Base-by-base conservation (phyloP, 2,888 invertebrate genomes). In the Eupithecia insigniata region DNA sequence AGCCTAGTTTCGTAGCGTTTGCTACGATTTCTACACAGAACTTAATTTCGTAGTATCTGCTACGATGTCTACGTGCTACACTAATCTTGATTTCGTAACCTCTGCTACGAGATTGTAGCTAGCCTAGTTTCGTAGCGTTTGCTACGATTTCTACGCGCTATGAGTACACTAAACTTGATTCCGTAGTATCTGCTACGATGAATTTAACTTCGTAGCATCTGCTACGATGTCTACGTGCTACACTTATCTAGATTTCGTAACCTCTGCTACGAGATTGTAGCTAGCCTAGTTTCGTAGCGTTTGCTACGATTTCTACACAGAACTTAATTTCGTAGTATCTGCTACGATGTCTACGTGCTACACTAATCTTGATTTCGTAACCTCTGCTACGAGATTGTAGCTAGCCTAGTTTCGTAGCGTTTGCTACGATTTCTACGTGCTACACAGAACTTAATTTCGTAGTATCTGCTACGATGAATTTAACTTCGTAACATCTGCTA, bases 401-500 rank as follows among this genome's bases (percentile, higher is more conserved):
- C n/a, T n/a, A n/a, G n/a, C n/a, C 14, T 28, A 28, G 18, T 55
- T 36, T 28, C 4, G 16, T 60, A 60, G 58, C 26, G 28, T 60
- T 34, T n/a, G 32, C 62, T 62, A 34, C 62, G 34, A 46, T 46
- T 18, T 61, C 61, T 61, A 30, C 60, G 30, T 18, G n/a, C n/a
- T n/a, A 43, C 43, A 12, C 32, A 36, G 1, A 39, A 16, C 39
- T 39, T 39, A 5, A 18, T 39, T 39, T 39, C 16, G 43, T 18
- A 43, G 43, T 36, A 36, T 18, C 18, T 46, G 46, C 46, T 46
- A 46, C 46, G n/a, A 8, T n/a, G 46, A n/a, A 46, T 0, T 46
- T 46, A 1, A 34, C 1, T 26, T 32, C 43, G 64, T 74, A 64
- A 67, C 26, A 46, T 4, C n/a, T 34, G 65, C 73, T 69, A 71